Percentiles rank a stretch among this genome's conserved stretches.
These are phyloP conservation scores for Arion vulgaris DNA, from an alignment of 1,140 invertebrate genomes.

Conservation along the genomic window DNA sequence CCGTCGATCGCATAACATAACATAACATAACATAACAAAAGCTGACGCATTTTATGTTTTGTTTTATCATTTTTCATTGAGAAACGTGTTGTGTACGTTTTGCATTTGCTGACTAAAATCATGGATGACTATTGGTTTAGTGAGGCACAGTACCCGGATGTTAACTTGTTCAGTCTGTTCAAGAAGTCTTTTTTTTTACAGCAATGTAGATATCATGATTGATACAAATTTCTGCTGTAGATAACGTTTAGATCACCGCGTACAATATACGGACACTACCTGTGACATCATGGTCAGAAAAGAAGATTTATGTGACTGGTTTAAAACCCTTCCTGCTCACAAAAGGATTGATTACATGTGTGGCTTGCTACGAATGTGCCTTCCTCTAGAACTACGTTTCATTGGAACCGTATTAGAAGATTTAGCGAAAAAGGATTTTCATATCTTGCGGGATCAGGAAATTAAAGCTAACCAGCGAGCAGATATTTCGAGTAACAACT, in stretches of 20 bases:
- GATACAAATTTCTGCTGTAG: constrained; percentile 6
- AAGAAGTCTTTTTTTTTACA: constrained; percentile 22
- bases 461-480: constrained; percentile 83
- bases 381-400: constrained; percentile 93
- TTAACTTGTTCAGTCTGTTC: constrained; percentile 21
- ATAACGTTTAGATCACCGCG: not conserved
- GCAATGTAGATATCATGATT: constrained; percentile 24
- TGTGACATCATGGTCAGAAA: constrained; percentile 75
- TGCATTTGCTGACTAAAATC: too few species aligned
- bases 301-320: constrained; percentile 82
- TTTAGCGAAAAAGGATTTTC: constrained; percentile 89
- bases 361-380: constrained; percentile 92
- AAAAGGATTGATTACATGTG: constrained; percentile 95
- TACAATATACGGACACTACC: not conserved
- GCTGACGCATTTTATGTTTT: too few species aligned
- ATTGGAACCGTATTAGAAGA: constrained; percentile 92
- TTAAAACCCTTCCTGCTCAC: constrained; percentile 93
- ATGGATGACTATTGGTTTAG: too few species aligned
- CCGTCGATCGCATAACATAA: too few species aligned
- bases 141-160: constrained; percentile 29
- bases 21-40: too few species aligned
- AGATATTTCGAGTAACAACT: constrained; percentile 75
- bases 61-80: too few species aligned
- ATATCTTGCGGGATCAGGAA: constrained; percentile 87
- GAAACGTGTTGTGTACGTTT: too few species aligned